Evolutionary conservation across 2,113 vertebrate genomes (phyloP).

Genomic region (Pygoscelis antarcticus): DNA sequence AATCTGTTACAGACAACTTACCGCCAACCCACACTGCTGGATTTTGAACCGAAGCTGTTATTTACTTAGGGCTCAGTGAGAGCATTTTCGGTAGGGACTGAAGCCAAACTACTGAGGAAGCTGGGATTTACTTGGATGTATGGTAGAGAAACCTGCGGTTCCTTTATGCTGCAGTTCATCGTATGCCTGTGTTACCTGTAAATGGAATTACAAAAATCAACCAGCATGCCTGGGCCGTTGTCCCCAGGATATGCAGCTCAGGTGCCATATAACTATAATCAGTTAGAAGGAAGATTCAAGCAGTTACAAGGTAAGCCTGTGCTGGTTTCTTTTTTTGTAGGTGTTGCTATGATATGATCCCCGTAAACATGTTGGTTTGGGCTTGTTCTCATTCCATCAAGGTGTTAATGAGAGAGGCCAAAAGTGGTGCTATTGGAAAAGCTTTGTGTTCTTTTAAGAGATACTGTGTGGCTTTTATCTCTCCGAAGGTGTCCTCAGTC

Average conservation of each 20-base stretch:
- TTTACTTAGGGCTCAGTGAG: slow-evolving; percentile 31
- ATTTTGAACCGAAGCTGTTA: slow-evolving; percentile 55
- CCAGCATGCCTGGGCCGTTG: slow-evolving; percentile 80
- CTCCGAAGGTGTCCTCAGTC: background rate
- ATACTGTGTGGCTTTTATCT: background rate
- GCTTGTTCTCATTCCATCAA: background rate
- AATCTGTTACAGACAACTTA: slow-evolving; percentile 3
- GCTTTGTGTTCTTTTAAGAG: background rate
- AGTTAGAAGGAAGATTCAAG: slow-evolving; percentile 94
- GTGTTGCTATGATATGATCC: slow-evolving; percentile 49
- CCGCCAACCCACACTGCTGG: slow-evolving; percentile 30
- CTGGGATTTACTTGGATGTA: slow-evolving; percentile 64
- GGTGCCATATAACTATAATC: slow-evolving; percentile 85
- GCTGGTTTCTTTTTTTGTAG: background rate
- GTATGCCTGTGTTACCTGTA: slow-evolving; percentile 16
- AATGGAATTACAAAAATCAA: slow-evolving; percentile 88
- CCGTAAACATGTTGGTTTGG: background rate
- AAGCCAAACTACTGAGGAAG: slow-evolving; percentile 39
- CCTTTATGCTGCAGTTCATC: slow-evolving; percentile 51
- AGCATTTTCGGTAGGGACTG: slow-evolving; percentile 10
- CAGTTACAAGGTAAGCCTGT: slow-evolving; percentile 91
- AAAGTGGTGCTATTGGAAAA: background rate
- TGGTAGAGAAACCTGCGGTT: slow-evolving; percentile 39
- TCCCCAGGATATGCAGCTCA: slow-evolving; percentile 81
- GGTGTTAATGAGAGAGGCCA: background rate